A percentile compares a stretch with the other conserved stretches of the same genome.
phyloP scores from a whole-genome alignment of 2,797 vertebrate genomes.

The Silurus lanzhouensis region DNA sequence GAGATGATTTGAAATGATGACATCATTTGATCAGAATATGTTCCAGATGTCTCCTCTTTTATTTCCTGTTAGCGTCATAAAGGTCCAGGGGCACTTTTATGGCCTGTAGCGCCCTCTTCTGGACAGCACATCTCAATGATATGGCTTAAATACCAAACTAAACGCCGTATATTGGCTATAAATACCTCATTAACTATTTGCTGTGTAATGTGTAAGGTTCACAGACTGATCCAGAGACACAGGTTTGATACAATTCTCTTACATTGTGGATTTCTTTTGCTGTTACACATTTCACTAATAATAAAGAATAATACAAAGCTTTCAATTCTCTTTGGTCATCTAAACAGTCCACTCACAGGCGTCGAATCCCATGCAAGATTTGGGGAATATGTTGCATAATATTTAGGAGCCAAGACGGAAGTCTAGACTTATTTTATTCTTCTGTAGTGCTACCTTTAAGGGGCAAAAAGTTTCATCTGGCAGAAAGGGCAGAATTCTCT shows the following conservation, averaged over 20 bases:
- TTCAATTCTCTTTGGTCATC: constrained; percentile 37
- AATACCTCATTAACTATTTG: constrained; percentile 35
- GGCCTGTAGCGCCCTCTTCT: constrained; percentile 48
- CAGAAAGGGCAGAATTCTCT: constrained; percentile 17
- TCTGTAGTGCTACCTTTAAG: constrained; percentile 32
- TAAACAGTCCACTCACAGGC: constrained; percentile 15
- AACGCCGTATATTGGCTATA: constrained; percentile 43
- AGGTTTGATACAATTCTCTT: constrained; percentile 32
- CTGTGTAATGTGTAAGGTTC: constrained; percentile 22
- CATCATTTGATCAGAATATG: constrained; percentile 16
- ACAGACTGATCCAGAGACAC: constrained; percentile 24
- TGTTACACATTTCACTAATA: constrained; percentile 11
- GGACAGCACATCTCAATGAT: constrained; percentile 34
- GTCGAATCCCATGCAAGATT: constrained; percentile 9
- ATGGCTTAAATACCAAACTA: constrained; percentile 32
- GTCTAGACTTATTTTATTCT: constrained; percentile 23
- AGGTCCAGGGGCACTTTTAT: constrained; percentile 36
- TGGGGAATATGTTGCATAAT: constrained; percentile 36
- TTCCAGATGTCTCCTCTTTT: constrained; percentile 38
- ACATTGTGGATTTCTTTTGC: neutral
- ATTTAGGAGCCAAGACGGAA: constrained; percentile 21
- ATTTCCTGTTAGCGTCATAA: constrained; percentile 35
- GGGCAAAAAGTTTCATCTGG: constrained; percentile 28
- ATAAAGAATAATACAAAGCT: constrained; percentile 21
- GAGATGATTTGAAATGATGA: constrained; percentile 12